These are phyloP conservation scores for Cerastoderma edule DNA, from an alignment of 2,888 invertebrate genomes.

Conservation along the genomic window DNA sequence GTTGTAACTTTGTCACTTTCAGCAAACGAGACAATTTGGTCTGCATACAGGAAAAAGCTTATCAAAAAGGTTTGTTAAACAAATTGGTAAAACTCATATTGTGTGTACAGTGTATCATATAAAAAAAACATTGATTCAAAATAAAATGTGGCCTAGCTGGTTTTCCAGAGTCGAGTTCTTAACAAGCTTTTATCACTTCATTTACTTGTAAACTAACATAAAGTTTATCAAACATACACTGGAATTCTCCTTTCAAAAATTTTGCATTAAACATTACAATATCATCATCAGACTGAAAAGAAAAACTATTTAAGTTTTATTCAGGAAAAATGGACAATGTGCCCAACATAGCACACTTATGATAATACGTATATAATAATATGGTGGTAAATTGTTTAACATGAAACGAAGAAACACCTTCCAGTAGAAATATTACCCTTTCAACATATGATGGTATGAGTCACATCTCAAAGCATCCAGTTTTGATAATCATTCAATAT, in stretches of 20 bases:
- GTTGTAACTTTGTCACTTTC: not conserved
- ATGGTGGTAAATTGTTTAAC: too few relatives aligned
- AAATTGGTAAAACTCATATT: not conserved
- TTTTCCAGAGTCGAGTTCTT: not conserved
- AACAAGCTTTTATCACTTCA: not conserved
- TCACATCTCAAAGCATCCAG: too few relatives aligned
- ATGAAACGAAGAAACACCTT: too few relatives aligned
- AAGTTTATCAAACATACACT: not conserved
- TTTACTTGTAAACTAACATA: not conserved
- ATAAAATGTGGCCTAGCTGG: not conserved
- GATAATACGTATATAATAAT: too few relatives aligned
- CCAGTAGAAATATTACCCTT: too few relatives aligned
- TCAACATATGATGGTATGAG: too few relatives aligned
- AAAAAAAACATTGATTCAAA: not conserved
- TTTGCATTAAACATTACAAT: not conserved
- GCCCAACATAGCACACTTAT: too few relatives aligned
- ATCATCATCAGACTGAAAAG: not conserved
- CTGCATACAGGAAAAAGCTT: not conserved
- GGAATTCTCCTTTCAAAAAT: not conserved
- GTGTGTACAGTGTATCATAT: not conserved
- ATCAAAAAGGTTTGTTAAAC: not conserved
- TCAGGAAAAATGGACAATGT: too few relatives aligned
- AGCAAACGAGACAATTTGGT: not conserved
- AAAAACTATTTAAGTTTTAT: too few relatives aligned
- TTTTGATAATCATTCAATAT: too few relatives aligned